Evolutionary conservation across 64 coral and sea anemone genomes (phyloP), one percentile per base, ranked within the genome.

Genomic region (Orbicella faveolata): DNA sequence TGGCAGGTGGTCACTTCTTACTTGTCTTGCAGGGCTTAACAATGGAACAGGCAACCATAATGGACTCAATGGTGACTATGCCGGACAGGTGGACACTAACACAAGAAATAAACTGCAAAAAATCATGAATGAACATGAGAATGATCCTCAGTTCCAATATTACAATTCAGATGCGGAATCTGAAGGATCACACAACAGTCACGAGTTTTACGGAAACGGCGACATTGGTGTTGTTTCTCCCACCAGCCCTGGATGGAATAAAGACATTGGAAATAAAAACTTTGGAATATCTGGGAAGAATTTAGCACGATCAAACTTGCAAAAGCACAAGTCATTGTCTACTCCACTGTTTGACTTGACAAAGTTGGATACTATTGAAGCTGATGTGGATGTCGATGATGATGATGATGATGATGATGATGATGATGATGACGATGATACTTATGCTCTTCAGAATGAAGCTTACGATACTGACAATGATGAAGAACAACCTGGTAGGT

Each of bases 161-260:
- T 96, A 93, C 77, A 93, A 96, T 18, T 96, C 95, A 33, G 95
- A 94, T 76, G 89, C 94, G 16, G 95, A 96, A 35, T 89, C 92
- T 16, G 89, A 89, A 53, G 83, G 75, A 20, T 94, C 92, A 74
- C 62, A 72, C 37, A 78, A 84, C 18, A 89, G 83, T 23, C 75
- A 85, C 4, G 86, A 89, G 41, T 77, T 52, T 82, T 76, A 84
- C 37, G 37, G 77, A 73, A 94, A 89, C 17, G 79, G 79, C 0
- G 82, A 85, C 21, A 21, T 85, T 34, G 82, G 82, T 52, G 82
- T 85, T 14, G 64, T 85, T 9, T 85, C 82, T 7, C 66, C 82
- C 21, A 70, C 67, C 26, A 65, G 63, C 2, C 64, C 63, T 9
- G 82, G 82, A 3, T 85, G 82, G 82, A 85, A n/a, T 16, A 85